Evolutionary conservation across 23 tunicate genomes (phyloP), one percentile per base, ranked within the genome.

Genomic region (Botrylloides violaceus): DNA sequence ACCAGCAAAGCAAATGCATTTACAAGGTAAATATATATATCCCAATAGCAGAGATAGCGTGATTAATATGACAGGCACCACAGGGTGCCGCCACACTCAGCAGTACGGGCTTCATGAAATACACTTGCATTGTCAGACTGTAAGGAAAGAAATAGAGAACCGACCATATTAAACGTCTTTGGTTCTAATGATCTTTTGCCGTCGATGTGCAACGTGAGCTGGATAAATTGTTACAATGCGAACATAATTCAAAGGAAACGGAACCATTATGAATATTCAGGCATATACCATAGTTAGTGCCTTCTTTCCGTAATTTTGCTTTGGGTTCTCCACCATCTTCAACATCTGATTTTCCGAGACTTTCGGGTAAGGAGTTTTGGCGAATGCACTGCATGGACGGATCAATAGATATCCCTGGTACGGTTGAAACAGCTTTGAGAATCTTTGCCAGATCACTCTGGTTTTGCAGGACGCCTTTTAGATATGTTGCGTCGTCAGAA

Each of bases 401-500:
- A 19, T 68, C 27, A 15, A 68, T 26, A 22, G 23, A 19, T 36
- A 68, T 39, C 21, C 74, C 74, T 20, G 74, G 74, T 6, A 68
- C 58, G 4, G 56, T 23, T 9, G 74, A 37, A 21, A 68, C 74
- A 9, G 74, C 74, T 1, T 39, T 4, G 43, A 68, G 47, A 21
- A 68, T 43, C 37, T 68, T 68, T 1, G 74, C 1, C 56, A 68
- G 58, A 4, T 68, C 74, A 37, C 74, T 68, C 61, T 68, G 74
- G 47, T 68, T 68, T 68, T 68, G 49, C 29, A 68, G 21, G 4
- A 68, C 74, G 29, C 47, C 37, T 36, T 36, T 35, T 20, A 68
- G 58, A 56, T 68, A 68, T 39, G 56, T 6, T 22, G 58, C 74
- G 22, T 68, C 58, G 20, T 68, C 26, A 19, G 56, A 37, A 30